Evolutionary conservation across 2,888 invertebrate species (phyloP).

Genomic region (Timema podura): DNA sequence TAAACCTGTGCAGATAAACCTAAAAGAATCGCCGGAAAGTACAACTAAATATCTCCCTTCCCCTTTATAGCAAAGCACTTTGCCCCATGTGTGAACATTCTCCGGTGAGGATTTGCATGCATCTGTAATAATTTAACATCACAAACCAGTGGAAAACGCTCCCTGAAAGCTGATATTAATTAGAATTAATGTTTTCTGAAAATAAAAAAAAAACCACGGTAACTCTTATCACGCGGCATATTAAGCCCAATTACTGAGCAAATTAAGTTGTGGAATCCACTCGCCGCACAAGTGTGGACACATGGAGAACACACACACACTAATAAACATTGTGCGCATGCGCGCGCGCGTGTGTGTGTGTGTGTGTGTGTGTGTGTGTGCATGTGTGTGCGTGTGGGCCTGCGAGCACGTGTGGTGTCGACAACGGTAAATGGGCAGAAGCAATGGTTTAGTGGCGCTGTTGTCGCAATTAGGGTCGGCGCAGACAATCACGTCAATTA

Average conservation of each 20-base stretch:
- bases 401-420: too few relatives aligned
- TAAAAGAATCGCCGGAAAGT: too few relatives aligned
- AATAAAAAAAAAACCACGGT: background rate
- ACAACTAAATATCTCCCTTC: too few relatives aligned
- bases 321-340: background rate
- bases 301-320: too few relatives aligned
- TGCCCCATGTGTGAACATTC: too few relatives aligned
- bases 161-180: background rate
- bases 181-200: conserved; percentile 8
- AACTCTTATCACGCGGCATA: background rate
- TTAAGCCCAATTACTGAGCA: conserved; percentile 3
- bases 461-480: background rate
- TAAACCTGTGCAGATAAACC: too few relatives aligned
- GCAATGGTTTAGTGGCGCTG: background rate
- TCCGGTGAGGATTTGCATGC: too few relatives aligned
- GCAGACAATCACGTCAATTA: conserved; percentile 10
- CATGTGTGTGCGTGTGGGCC: background rate
- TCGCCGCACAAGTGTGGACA: background rate
- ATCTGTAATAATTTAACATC: too few relatives aligned
- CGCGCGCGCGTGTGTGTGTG: background rate
- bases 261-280: background rate
- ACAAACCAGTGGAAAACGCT: too few relatives aligned
- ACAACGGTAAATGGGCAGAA: too few relatives aligned
- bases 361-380: background rate
- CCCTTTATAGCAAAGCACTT: too few relatives aligned